These are phyloP conservation scores for Amphiura filiformis DNA, from an alignment of 35 echinoderm and acorn worm genomes.

Conservation along the genomic window DNA sequence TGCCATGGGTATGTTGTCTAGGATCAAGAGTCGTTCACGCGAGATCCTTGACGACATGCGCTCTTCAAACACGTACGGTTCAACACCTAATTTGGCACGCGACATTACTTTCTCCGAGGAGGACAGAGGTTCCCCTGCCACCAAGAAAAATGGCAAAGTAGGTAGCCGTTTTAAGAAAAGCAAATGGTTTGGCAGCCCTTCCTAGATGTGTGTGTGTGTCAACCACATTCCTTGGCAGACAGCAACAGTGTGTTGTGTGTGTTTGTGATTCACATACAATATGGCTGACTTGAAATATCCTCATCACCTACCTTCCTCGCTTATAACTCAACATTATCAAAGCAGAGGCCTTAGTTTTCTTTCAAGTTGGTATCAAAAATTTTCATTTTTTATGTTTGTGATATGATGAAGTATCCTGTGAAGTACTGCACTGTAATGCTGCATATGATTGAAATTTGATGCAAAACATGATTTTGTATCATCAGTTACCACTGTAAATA, in stretches of 20 bases:
- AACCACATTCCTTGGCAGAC: neutral
- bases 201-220: neutral
- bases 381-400: too few species aligned
- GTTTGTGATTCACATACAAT: too few species aligned
- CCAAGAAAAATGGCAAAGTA: slow-evolving; percentile 67
- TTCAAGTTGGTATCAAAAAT: too few species aligned
- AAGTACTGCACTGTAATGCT: too few species aligned
- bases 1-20: slow-evolving; percentile 75
- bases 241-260: neutral
- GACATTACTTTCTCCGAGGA: slow-evolving; percentile 44
- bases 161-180: slow-evolving; percentile 57
- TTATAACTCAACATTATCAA: too few species aligned
- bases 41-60: slow-evolving; percentile 91
- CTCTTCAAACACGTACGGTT: slow-evolving; percentile 38
- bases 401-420: too few species aligned
- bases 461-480: too few species aligned
- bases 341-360: too few species aligned
- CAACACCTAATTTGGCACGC: slow-evolving; percentile 61
- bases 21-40: slow-evolving; percentile 88
- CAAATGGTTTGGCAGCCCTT: neutral
- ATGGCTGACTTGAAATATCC: too few species aligned
- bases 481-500: too few species aligned
- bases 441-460: too few species aligned
- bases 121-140: slow-evolving; percentile 29
- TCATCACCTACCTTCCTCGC: too few species aligned